Conservation (phyloP, 2,888 invertebrate species). For the Dendrolimus pini region DNA sequence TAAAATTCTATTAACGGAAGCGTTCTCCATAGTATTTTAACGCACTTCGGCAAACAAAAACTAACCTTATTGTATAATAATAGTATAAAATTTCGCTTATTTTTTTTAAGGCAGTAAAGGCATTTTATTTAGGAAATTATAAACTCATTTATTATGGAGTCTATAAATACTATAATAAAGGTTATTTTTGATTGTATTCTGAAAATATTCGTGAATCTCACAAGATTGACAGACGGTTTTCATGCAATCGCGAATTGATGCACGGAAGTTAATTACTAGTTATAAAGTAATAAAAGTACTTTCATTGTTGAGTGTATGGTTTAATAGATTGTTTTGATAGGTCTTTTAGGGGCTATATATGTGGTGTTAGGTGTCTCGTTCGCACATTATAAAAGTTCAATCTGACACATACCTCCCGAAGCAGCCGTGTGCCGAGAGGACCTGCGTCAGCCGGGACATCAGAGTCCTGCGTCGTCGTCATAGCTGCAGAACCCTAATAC, state of each 20-base stretch:
- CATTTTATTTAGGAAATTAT: not conserved
- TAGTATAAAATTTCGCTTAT: not conserved
- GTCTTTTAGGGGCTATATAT: not conserved
- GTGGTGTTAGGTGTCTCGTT: no score
- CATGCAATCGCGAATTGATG: constrained; percentile 41
- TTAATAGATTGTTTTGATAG: constrained; percentile 22
- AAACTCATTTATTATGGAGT: constrained; percentile 11
- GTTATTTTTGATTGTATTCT: constrained; percentile 18
- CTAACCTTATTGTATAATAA: no score
- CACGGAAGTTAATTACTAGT: constrained; percentile 57
- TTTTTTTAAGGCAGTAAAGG: not conserved
- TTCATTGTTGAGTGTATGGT: constrained; percentile 6
- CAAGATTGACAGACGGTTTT: constrained; percentile 44
- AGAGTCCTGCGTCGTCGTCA: not conserved
- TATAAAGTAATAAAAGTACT: constrained; percentile 25
- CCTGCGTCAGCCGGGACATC: no score
- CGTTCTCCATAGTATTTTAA: constrained; percentile 47
- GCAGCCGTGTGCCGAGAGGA: no score
- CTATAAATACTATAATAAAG: constrained; percentile 11
- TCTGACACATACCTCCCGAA: not conserved
- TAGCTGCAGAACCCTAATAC: not conserved
- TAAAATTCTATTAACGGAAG: constrained; percentile 76
- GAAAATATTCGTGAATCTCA: constrained; percentile 33
- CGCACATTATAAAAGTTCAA: no score
- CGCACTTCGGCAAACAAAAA: no score